Conservation (phyloP, 2,888 invertebrate species). For the Eupeodes latifasciatus region DNA sequence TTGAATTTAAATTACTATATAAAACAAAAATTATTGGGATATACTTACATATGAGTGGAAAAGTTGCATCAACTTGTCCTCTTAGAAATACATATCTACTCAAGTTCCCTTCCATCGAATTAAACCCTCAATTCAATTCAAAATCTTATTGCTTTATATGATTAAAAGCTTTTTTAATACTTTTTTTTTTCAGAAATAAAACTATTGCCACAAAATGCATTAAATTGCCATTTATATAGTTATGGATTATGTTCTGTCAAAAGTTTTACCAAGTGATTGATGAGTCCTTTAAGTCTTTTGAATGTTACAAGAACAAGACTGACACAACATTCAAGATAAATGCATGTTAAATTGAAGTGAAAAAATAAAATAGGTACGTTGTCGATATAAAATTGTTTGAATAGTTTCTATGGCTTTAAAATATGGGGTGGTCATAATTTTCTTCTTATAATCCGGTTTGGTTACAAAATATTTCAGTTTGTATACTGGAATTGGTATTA, state of each 20-base stretch:
- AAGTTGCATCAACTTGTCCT: no score
- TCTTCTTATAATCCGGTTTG: no score
- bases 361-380: slow-evolving; percentile 19
- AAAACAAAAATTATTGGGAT: no score
- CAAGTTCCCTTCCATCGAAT: no score
- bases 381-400: not conserved
- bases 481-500: no score
- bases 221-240: slow-evolving; percentile 66
- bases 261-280: slow-evolving; percentile 62
- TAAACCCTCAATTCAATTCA: not conserved
- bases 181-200: slow-evolving; percentile 19
- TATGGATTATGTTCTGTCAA: slow-evolving; percentile 57
- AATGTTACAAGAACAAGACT: slow-evolving; percentile 27
- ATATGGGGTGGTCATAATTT: no score
- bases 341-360: slow-evolving; percentile 49
- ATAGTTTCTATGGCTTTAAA: no score
- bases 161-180: slow-evolving; percentile 8
- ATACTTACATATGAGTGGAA: no score
- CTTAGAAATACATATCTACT: no score
- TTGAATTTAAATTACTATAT: no score
- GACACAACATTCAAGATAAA: slow-evolving; percentile 60
- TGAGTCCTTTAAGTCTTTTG: slow-evolving; percentile 58
- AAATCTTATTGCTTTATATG: not conserved
- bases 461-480: no score
- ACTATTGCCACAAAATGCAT: slow-evolving; percentile 62